Evolutionary conservation across 2,797 vertebrate species (phyloP).

Genomic region (Busarellus nigricollis): DNA sequence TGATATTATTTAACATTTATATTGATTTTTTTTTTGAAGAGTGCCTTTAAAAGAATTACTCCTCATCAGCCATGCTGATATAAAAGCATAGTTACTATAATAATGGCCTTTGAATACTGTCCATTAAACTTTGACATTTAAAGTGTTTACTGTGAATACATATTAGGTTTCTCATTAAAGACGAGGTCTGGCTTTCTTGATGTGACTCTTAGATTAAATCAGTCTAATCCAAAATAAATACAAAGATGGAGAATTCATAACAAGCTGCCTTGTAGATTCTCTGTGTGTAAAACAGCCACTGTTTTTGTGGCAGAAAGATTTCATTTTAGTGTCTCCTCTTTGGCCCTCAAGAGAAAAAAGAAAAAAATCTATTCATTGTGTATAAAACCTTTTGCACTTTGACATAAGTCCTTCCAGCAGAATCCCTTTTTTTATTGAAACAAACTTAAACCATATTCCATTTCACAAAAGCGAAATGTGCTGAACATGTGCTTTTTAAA

Average conservation of each 20-base stretch:
- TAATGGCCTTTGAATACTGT: slow-evolving; percentile 39
- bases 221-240: slow-evolving; percentile 71
- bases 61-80: not conserved
- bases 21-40: slow-evolving; percentile 24
- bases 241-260: slow-evolving; percentile 55
- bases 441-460: slow-evolving; percentile 80
- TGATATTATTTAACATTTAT: not conserved
- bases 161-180: slow-evolving; percentile 70
- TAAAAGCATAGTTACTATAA: slow-evolving; percentile 41
- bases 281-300: slow-evolving; percentile 32
- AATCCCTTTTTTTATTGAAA: slow-evolving; percentile 69
- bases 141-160: slow-evolving; percentile 61
- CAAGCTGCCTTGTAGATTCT: not conserved
- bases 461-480: slow-evolving; percentile 81
- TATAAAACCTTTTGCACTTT: slow-evolving; percentile 80
- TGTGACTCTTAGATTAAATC: slow-evolving; percentile 66
- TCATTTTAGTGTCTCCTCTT: slow-evolving; percentile 46
- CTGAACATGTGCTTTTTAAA: slow-evolving; percentile 81
- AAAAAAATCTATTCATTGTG: slow-evolving; percentile 51
- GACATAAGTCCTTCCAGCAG: slow-evolving; percentile 77
- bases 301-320: slow-evolving; percentile 37
- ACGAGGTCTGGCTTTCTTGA: slow-evolving; percentile 51
- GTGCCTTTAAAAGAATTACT: slow-evolving; percentile 40
- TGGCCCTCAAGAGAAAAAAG: not conserved
- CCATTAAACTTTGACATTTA: slow-evolving; percentile 64